Percentiles rank a stretch among this genome's conserved stretches.
Evolutionary conservation across 2,797 vertebrate species (phyloP).

Genomic region (Rhynchotus rufescens): DNA sequence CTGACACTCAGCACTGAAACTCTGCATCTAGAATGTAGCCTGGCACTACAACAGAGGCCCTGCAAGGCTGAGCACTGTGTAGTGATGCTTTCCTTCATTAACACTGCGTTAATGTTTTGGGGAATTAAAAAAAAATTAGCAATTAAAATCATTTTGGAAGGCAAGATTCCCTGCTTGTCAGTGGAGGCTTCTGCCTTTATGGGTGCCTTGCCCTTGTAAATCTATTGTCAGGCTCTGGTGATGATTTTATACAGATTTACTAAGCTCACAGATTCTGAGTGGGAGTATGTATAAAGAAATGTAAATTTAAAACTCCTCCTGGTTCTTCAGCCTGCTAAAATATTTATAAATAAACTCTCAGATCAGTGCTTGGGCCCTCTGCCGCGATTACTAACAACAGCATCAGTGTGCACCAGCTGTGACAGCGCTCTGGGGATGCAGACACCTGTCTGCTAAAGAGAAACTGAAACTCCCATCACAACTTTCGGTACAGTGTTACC

Average conservation of each 20-base stretch:
- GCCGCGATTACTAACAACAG: slow-evolving; percentile 15
- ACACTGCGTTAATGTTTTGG: not conserved
- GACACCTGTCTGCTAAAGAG: slow-evolving; percentile 14
- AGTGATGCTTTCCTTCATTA: not conserved
- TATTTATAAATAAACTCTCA: slow-evolving; percentile 74
- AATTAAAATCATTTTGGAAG: slow-evolving; percentile 47
- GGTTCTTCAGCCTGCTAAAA: slow-evolving; percentile 72
- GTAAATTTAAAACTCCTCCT: slow-evolving; percentile 71
- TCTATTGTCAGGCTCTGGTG: slow-evolving; percentile 59
- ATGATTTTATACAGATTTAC: slow-evolving; percentile 61
- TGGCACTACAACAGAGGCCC: not conserved
- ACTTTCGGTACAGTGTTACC: not conserved
- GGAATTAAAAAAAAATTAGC: slow-evolving; percentile 8
- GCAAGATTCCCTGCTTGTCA: slow-evolving; percentile 32
- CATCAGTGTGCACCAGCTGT: slow-evolving; percentile 38
- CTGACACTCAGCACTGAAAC: not conserved
- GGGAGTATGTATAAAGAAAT: slow-evolving; percentile 69
- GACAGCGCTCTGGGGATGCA: slow-evolving; percentile 9
- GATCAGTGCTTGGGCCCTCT: slow-evolving; percentile 43
- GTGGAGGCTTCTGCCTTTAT: slow-evolving; percentile 47
- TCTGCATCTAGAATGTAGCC: not conserved
- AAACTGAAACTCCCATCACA: slow-evolving; percentile 8
- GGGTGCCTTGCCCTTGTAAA: slow-evolving; percentile 55
- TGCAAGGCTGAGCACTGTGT: not conserved
- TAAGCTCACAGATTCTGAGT: slow-evolving; percentile 69